Conservation (phyloP, 2,888 invertebrate species). For the Aporophyla lueneburgensis region DNA sequence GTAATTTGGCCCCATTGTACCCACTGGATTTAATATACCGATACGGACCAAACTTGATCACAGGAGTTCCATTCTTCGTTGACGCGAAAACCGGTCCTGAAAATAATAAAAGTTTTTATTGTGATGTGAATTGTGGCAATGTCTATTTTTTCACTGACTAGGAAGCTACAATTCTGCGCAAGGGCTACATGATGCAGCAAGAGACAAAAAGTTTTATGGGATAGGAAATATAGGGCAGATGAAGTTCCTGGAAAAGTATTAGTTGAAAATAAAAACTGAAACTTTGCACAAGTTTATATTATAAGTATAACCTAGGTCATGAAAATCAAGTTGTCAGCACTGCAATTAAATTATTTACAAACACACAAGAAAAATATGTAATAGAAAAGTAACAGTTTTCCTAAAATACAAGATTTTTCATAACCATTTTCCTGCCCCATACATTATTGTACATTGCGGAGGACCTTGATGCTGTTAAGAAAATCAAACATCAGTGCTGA, state of each 20-base stretch:
- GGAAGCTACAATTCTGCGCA: not conserved
- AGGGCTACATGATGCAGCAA: no score
- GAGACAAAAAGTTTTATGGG: not conserved
- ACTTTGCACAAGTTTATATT: not conserved
- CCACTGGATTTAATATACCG: constrained; percentile 45
- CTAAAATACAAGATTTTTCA: not conserved
- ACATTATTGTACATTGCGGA: no score
- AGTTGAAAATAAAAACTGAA: not conserved
- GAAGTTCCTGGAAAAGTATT: not conserved
- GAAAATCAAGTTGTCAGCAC: no score
- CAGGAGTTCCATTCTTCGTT: constrained; percentile 49
- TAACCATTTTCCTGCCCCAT: not conserved
- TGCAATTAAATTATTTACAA: not conserved
- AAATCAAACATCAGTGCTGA: no score
- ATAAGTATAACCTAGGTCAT: not conserved
- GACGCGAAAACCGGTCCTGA: constrained; percentile 51
- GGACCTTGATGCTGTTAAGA: not conserved
- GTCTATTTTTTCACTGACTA: not conserved
- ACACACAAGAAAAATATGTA: no score
- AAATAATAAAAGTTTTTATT: constrained; percentile 19
- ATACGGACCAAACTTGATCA: constrained; percentile 45
- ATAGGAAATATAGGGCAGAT: not conserved
- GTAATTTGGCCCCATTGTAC: constrained; percentile 57
- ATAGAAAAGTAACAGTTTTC: no score
- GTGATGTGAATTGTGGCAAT: not conserved